A percentile compares a stretch with the other conserved stretches of the same genome.
phyloP scores from a whole-genome alignment of 2,888 invertebrate genomes.

The Podotricha telesiphe region DNA sequence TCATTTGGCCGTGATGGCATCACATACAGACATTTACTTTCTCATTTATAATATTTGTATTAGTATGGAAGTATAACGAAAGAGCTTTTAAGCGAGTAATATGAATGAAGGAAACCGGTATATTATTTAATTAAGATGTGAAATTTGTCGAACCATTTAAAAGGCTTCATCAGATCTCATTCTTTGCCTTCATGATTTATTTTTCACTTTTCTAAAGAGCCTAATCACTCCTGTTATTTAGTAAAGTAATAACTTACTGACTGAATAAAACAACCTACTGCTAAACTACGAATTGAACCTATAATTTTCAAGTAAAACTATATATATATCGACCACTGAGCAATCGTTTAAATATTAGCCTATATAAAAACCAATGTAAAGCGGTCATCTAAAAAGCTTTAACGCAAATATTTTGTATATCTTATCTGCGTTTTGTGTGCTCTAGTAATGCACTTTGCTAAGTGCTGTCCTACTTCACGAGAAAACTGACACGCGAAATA shows the following conservation, averaged over 20 bases:
- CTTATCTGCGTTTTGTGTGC: constrained; percentile 61
- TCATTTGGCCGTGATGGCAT: too few species aligned
- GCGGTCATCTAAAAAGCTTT: constrained; percentile 10
- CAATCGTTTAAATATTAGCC: not conserved
- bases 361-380: constrained; percentile 4
- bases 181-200: not conserved
- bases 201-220: not conserved
- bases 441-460: constrained; percentile 52
- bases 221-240: too few species aligned
- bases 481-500: constrained; percentile 21
- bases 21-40: too few species aligned
- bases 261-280: too few species aligned
- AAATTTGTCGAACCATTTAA: not conserved
- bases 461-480: constrained; percentile 39
- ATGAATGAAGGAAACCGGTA: not conserved
- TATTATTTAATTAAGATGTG: not conserved
- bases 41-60: too few species aligned
- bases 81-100: not conserved
- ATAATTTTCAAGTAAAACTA: too few species aligned
- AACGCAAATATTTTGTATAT: constrained; percentile 46
- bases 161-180: not conserved
- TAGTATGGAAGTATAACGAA: too few species aligned
- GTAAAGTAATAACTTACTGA: too few species aligned
- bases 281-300: too few species aligned
- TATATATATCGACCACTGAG: too few species aligned